phyloP scores from a whole-genome alignment of 1,140 invertebrate species.

The Drosophila pseudoananassae region DNA sequence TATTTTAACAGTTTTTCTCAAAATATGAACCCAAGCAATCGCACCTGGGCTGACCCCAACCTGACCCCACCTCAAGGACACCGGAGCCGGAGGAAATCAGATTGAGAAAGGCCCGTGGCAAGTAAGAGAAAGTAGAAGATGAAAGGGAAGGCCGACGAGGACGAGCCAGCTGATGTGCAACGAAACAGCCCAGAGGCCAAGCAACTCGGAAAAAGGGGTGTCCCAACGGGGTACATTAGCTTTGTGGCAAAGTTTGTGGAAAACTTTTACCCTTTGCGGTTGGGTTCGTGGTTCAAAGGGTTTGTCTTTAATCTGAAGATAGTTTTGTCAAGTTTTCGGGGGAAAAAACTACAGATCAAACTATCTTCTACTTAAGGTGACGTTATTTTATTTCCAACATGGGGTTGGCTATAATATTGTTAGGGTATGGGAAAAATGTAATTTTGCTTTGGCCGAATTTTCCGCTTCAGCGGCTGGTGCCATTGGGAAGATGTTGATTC shows the following conservation, averaged over 20 bases:
- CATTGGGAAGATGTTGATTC: conserved; percentile 38
- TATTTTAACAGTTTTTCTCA: conserved; percentile 11
- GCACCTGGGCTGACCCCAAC: conserved; percentile 38
- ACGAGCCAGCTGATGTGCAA: conserved; percentile 38
- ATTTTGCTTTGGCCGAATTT: conserved; percentile 33
- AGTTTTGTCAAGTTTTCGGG: conserved; percentile 11
- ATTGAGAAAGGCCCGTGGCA: not conserved
- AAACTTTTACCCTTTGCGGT: conserved; percentile 41
- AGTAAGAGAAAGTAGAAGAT: not conserved
- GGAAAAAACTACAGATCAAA: conserved; percentile 32
- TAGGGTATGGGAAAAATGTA: conserved; percentile 21
- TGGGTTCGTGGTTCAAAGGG: conserved; percentile 3
- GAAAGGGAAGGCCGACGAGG: conserved; percentile 9
- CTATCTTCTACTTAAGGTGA: conserved; percentile 20
- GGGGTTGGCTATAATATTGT: not conserved
- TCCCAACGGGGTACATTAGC: conserved; percentile 46
- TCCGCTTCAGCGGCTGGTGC: conserved; percentile 25
- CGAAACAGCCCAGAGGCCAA: conserved; percentile 24
- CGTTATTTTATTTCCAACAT: not conserved
- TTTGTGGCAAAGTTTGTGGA: conserved; percentile 38
- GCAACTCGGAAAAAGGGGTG: conserved; percentile 16
- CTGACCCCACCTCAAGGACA: conserved; percentile 31
- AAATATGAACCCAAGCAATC: conserved; percentile 29
- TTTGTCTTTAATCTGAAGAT: conserved; percentile 44
- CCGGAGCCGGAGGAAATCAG: not conserved